phyloP scores from a whole-genome alignment of 2,113 vertebrate species.

The Rhinoptilus africanus region DNA sequence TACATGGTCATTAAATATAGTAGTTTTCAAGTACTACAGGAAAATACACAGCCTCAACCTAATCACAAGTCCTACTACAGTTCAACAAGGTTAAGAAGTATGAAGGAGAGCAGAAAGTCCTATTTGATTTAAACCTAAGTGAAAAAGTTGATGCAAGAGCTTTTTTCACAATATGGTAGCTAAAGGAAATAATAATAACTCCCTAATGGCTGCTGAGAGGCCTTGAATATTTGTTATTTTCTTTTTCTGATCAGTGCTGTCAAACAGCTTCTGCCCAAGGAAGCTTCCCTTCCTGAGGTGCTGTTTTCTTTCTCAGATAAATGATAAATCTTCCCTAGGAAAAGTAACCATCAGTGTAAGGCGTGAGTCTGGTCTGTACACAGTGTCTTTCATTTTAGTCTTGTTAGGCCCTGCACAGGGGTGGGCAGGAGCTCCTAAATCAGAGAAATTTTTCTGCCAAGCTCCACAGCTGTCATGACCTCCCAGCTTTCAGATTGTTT shows the following conservation, averaged over 20 bases:
- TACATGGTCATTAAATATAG: conserved; percentile 20
- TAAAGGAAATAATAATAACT: neutral
- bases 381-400: neutral
- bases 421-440: neutral
- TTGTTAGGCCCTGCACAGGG: neutral
- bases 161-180: neutral
- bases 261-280: neutral
- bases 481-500: neutral
- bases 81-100: neutral
- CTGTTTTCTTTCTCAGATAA: neutral
- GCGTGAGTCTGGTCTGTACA: neutral
- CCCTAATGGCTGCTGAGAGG: neutral
- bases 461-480: neutral
- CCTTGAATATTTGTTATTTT: neutral
- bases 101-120: neutral
- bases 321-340: neutral
- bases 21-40: conserved; percentile 21
- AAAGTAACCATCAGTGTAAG: neutral
- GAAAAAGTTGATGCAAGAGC: neutral
- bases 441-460: neutral
- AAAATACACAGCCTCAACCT: neutral
- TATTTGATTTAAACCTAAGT: neutral
- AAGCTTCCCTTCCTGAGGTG: neutral
- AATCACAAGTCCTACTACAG: neutral
- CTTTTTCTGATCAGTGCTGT: neutral